phyloP scores from a whole-genome alignment of 1,140 invertebrate species.

The Delia radicum region DNA sequence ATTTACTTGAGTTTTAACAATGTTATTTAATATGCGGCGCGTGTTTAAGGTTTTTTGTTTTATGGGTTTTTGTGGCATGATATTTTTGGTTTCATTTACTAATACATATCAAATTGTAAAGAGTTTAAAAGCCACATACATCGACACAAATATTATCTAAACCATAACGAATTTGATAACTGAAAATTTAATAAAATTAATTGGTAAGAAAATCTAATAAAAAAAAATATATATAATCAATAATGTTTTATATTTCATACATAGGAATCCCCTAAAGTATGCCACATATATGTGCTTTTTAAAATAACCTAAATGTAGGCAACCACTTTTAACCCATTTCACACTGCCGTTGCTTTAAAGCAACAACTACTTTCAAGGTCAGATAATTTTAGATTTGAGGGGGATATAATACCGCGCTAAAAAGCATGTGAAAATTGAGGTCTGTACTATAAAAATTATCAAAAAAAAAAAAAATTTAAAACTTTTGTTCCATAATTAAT shows the following conservation, averaged over 20 bases:
- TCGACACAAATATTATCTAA: neutral
- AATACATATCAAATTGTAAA: neutral
- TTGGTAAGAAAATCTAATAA: neutral
- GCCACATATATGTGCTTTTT: neutral
- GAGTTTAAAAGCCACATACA: neutral
- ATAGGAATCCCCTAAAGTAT: neutral
- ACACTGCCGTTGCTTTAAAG: too few relatives aligned
- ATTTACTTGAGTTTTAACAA: conserved; percentile 4
- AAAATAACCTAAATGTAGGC: neutral
- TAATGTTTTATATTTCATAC: neutral
- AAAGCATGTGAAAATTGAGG: too few relatives aligned
- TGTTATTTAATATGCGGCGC: conserved; percentile 17
- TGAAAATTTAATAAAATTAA: neutral
- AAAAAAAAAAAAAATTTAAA: too few relatives aligned
- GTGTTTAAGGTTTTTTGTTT: neutral
- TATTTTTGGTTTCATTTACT: neutral
- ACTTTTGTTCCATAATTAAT: too few relatives aligned
- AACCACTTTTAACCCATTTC: too few relatives aligned
- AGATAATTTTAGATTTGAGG: too few relatives aligned
- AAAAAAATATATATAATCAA: neutral
- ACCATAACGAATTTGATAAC: too few relatives aligned
- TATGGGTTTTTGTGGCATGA: conserved; percentile 13
- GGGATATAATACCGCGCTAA: too few relatives aligned
- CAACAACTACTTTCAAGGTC: too few relatives aligned
- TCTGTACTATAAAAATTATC: too few relatives aligned